phyloP scores from a whole-genome alignment of 2,113 vertebrate species.

The Tursiops truncatus region DNA sequence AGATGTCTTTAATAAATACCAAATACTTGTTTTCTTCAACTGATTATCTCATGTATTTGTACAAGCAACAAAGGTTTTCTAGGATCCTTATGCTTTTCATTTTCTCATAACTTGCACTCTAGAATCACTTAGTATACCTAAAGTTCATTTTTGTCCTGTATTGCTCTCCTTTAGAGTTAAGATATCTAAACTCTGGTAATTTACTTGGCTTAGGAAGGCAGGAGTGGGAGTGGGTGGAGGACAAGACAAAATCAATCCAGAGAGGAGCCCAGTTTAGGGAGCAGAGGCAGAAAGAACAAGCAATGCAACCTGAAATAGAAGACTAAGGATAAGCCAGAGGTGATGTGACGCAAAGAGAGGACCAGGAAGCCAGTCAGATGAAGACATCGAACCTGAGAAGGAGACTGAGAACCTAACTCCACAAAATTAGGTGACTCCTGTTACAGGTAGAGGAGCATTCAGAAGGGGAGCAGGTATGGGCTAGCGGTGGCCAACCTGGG shows the following conservation, averaged over 20 bases:
- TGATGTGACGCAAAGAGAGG: background rate
- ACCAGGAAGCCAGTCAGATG: background rate
- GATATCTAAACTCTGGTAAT: background rate
- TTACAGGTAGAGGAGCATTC: background rate
- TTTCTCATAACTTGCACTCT: background rate
- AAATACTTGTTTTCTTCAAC: background rate
- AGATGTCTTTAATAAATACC: background rate
- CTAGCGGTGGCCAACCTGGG: background rate
- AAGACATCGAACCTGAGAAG: background rate
- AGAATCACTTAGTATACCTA: background rate
- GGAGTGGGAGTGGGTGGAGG: accelerated
- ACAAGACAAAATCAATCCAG: background rate
- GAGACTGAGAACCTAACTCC: background rate
- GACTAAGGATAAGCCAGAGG: too few relatives aligned
- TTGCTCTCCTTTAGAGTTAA: background rate
- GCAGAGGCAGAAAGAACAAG: background rate
- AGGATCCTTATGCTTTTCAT: background rate
- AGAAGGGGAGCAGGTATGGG: accelerated
- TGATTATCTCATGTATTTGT: background rate
- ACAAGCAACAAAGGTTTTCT: background rate
- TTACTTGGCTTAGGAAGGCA: background rate
- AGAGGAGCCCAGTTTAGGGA: background rate
- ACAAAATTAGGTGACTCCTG: background rate
- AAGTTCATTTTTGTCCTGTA: background rate
- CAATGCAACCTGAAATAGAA: background rate